These are phyloP conservation scores for Ormyrus rosae DNA, from an alignment of 2,888 invertebrate species.

Conservation along the genomic window DNA sequence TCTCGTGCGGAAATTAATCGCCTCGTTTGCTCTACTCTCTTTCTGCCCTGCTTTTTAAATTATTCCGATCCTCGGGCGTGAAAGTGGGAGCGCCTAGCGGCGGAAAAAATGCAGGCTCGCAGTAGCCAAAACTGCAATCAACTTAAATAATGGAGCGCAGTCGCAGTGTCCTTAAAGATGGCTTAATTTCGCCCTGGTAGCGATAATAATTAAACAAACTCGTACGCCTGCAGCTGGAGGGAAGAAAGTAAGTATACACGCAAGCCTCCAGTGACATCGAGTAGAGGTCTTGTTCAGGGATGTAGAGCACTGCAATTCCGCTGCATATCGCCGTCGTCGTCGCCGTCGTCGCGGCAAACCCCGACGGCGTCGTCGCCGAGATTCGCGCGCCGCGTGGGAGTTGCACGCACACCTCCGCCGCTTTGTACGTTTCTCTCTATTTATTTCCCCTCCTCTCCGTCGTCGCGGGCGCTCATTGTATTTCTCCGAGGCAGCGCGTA, in stretches of 20 bases:
- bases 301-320: conserved; percentile 54
- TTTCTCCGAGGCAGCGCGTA: conserved; percentile 9
- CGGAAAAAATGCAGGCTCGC: background rate
- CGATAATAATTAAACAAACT: conserved; percentile 62
- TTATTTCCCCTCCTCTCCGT: conserved; percentile 1
- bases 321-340: conserved; percentile 20
- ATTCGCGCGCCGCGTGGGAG: background rate
- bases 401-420: background rate
- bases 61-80: conserved; percentile 14
- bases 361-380: conserved; percentile 4
- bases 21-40: conserved; percentile 10
- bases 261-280: conserved; percentile 59
- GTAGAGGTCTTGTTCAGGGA: conserved; percentile 57
- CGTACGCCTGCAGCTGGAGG: background rate
- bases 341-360: background rate
- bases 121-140: background rate
- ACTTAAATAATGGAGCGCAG: conserved; percentile 45
- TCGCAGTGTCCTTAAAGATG: conserved; percentile 42
- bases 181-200: conserved; percentile 42
- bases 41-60: background rate
- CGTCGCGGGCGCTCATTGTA: conserved; percentile 17
- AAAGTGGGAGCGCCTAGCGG: background rate
- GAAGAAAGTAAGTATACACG: conserved; percentile 16
- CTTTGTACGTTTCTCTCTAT: background rate
- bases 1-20: conserved; percentile 16